Conservation (phyloP, 2,113 vertebrate genomes). For the Daubentonia madagascariensis region DNA sequence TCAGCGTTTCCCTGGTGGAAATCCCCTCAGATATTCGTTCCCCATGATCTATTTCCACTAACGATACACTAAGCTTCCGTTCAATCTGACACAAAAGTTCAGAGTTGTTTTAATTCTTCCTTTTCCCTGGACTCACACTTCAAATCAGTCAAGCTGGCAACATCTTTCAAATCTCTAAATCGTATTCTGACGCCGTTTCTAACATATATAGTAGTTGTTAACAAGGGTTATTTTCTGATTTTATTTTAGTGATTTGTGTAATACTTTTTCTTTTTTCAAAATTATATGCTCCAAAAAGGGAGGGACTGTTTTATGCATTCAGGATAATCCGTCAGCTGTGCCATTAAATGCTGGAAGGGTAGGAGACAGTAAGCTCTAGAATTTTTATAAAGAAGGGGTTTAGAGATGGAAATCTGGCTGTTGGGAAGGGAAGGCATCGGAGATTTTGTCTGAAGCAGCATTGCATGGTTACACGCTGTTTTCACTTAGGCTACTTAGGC, state of each 20-base stretch:
- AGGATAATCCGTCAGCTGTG: neutral
- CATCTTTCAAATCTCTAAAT: neutral
- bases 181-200: neutral
- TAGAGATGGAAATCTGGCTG: neutral
- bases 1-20: neutral
- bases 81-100: neutral
- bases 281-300: neutral
- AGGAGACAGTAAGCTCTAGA: neutral
- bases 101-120: neutral
- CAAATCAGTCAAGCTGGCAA: neutral
- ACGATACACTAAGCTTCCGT: neutral
- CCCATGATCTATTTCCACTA: neutral
- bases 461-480: neutral
- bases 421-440: rapidly evolving
- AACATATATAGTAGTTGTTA: neutral
- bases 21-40: neutral
- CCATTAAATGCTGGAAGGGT: neutral
- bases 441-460: neutral
- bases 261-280: neutral
- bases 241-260: neutral
- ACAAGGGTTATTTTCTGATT: neutral
- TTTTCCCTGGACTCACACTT: neutral
- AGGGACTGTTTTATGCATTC: neutral
- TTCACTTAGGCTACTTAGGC: neutral
- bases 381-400: neutral